phyloP scores from a whole-genome alignment of 2,797 vertebrate genomes.

The Heliangelus exortis region DNA sequence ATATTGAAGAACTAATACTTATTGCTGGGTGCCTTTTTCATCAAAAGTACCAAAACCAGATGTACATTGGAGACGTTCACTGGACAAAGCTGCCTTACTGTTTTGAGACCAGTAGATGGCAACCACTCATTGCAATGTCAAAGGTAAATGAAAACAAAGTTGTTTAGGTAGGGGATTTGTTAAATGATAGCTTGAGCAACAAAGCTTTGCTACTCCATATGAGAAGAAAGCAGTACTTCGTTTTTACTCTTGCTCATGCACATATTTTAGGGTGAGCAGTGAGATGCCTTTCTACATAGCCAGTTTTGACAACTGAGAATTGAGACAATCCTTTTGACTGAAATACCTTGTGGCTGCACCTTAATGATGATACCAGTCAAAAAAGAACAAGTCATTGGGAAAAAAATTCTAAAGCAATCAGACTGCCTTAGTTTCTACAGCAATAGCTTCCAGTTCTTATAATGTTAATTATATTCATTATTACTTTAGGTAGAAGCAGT shows the following conservation, averaged over 20 bases:
- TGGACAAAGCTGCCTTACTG: conserved; percentile 8
- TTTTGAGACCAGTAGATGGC: conserved; percentile 68
- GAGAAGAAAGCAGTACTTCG: neutral
- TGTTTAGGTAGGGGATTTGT: neutral
- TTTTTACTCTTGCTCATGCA: neutral
- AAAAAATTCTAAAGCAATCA: neutral
- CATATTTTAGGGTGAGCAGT: neutral
- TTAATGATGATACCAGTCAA: neutral
- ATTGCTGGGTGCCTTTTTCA: neutral
- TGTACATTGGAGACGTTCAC: neutral
- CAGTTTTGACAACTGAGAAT: neutral
- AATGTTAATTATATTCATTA: neutral
- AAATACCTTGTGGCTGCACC: neutral
- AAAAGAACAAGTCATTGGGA: neutral
- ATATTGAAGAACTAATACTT: neutral
- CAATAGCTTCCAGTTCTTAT: conserved; percentile 9
- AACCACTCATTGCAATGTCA: conserved; percentile 37
- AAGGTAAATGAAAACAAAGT: neutral
- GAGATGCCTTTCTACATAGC: neutral
- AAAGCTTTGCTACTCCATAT: neutral
- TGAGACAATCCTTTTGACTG: neutral
- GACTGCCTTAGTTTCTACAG: neutral
- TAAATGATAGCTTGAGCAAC: neutral
- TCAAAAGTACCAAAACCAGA: neutral
- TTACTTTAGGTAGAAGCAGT: neutral